Evolutionary conservation across 2,113 vertebrate species (phyloP).

Genomic region (Prochilodus magdalenae): DNA sequence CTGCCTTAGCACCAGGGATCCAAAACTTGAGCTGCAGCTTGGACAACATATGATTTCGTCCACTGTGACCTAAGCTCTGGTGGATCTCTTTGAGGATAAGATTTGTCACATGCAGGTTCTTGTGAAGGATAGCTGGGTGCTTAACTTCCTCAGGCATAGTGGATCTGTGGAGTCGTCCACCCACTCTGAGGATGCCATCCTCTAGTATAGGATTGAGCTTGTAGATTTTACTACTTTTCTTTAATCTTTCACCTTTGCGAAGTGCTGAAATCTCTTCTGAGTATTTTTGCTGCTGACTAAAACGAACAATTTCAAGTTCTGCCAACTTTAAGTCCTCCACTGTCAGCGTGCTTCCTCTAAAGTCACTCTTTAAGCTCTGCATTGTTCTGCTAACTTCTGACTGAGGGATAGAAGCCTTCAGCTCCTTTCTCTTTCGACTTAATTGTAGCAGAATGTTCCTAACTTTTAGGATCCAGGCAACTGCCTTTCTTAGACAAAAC

Average conservation of each 20-base stretch:
- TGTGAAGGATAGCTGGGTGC: neutral
- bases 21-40: neutral
- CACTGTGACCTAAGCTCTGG: neutral
- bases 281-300: neutral
- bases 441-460: too few species aligned
- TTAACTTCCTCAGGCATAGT: slow-evolving; percentile 16
- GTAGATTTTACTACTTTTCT: neutral
- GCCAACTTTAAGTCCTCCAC: neutral
- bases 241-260: neutral
- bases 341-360: too few species aligned
- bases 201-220: slow-evolving; percentile 19
- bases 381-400: too few species aligned
- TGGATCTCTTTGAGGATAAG: neutral
- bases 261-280: neutral
- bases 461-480: too few species aligned
- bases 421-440: too few species aligned
- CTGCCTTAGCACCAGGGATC: slow-evolving; percentile 22
- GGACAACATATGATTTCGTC: neutral
- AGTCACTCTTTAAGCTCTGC: too few species aligned
- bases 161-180: slow-evolving; percentile 2
- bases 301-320: neutral
- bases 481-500: too few species aligned
- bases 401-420: too few species aligned
- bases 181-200: slow-evolving; percentile 14
- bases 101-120: neutral